A percentile compares a stretch with the other conserved stretches of the same genome.
Conservation (phyloP, 92 coral and sea anemone genomes). For the Heteractis magnifica region DNA sequence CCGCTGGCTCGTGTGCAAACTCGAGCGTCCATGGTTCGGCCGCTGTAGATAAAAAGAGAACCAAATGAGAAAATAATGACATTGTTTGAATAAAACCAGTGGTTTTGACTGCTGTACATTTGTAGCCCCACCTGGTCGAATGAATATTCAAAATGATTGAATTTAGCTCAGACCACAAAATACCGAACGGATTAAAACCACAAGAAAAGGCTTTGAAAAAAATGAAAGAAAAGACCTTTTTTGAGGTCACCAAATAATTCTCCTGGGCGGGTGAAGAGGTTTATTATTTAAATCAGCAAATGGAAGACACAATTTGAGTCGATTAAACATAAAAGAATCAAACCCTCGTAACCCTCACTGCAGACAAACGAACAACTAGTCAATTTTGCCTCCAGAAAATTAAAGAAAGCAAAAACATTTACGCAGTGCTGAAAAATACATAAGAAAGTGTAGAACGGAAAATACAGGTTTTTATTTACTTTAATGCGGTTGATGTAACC, state of each 20-base stretch:
- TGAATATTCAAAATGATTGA: background rate
- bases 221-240: background rate
- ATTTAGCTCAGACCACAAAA: background rate
- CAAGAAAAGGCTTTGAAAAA: background rate
- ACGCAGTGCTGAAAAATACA: background rate
- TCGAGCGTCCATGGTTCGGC: conserved; percentile 75
- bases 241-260: conserved; percentile 8
- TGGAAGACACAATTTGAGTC: background rate
- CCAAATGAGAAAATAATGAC: background rate
- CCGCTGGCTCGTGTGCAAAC: conserved; percentile 90
- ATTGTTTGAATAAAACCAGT: background rate
- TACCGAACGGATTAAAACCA: background rate
- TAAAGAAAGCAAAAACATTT: background rate
- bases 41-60: conserved; percentile 26
- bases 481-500: background rate
- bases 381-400: background rate
- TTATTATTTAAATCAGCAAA: background rate
- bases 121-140: background rate
- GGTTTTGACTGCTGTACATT: background rate
- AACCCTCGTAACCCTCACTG: background rate
- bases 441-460: background rate
- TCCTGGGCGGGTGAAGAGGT: background rate
- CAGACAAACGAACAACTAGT: background rate
- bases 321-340: background rate
- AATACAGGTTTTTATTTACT: background rate